Percentiles rank a stretch among this genome's conserved stretches.
Conservation (phyloP, 1,140 invertebrate species). For the Eumaeus atala region DNA sequence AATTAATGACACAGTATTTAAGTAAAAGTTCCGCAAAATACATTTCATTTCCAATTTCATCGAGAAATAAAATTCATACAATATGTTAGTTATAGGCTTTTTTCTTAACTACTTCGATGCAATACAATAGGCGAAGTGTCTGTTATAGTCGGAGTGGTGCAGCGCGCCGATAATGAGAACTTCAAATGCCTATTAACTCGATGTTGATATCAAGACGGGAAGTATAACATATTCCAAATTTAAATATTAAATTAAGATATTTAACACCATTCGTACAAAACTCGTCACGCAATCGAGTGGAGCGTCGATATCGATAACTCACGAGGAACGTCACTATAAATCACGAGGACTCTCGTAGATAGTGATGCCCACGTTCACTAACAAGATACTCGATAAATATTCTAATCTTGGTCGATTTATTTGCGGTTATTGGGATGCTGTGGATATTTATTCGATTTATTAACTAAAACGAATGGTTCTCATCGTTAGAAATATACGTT, state of each 20-base stretch:
- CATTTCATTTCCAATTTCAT: too few species aligned
- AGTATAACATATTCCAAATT: constrained; percentile 19
- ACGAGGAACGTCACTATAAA: constrained; percentile 63
- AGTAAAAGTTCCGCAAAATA: too few species aligned
- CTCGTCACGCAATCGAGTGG: constrained; percentile 39
- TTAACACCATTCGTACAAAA: constrained; percentile 31
- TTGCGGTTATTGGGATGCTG: constrained; percentile 17
- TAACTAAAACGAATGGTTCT: constrained; percentile 1
- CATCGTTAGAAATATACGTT: background rate
- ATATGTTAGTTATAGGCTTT: too few species aligned
- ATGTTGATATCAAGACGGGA: too few species aligned
- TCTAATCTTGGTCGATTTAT: constrained; percentile 37
- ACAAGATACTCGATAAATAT: constrained; percentile 58
- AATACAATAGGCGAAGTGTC: too few species aligned
- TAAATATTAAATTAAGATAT: constrained; percentile 37
- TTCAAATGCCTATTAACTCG: too few species aligned
- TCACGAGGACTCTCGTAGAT: constrained; percentile 50
- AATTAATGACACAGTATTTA: too few species aligned
- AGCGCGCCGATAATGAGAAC: too few species aligned
- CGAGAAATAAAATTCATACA: too few species aligned
- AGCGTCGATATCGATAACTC: constrained; percentile 63
- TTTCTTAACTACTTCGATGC: too few species aligned
- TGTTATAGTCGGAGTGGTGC: too few species aligned
- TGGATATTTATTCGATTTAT: constrained; percentile 11
- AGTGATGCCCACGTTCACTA: constrained; percentile 62